Evolutionary conservation across 2,797 vertebrate species (phyloP).

Genomic region (Pseudochirops corinnae): DNA sequence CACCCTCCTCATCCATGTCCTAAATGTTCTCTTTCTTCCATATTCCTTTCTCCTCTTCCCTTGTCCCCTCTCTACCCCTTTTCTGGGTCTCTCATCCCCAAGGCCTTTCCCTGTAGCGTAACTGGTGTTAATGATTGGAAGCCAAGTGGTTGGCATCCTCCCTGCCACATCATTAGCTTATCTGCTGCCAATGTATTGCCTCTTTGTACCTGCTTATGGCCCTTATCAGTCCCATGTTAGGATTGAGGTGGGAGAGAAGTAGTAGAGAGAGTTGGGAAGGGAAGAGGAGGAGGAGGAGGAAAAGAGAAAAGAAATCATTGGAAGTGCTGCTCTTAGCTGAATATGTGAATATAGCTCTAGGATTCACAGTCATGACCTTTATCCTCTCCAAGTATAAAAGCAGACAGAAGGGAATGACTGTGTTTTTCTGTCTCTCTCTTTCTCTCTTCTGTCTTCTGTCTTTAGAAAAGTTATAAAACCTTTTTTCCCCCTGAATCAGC

Average conservation of each 20-base stretch:
- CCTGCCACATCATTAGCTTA: slow-evolving; percentile 77
- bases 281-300: not conserved
- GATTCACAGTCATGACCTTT: slow-evolving; percentile 56
- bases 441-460: not conserved
- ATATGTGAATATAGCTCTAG: slow-evolving; percentile 69
- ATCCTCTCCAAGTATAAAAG: not conserved
- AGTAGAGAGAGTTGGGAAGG: not conserved
- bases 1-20: too few relatives aligned
- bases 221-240: slow-evolving; percentile 76
- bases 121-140: slow-evolving; percentile 63
- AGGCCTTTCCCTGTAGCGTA: slow-evolving; percentile 2
- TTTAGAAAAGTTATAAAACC: not conserved
- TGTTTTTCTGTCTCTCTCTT: not conserved
- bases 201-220: slow-evolving; percentile 70
- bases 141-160: slow-evolving; percentile 70
- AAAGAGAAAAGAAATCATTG: slow-evolving; percentile 35
- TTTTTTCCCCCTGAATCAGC: not conserved
- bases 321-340: slow-evolving; percentile 67
- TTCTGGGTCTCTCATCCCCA: not conserved
- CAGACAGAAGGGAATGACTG: not conserved
- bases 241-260: slow-evolving; percentile 74
- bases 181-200: slow-evolving; percentile 73
- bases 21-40: not conserved
- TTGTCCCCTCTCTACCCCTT: not conserved
- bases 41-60: not conserved